phyloP scores from a whole-genome alignment of 2,113 vertebrate genomes.

The Cottus gobio region DNA sequence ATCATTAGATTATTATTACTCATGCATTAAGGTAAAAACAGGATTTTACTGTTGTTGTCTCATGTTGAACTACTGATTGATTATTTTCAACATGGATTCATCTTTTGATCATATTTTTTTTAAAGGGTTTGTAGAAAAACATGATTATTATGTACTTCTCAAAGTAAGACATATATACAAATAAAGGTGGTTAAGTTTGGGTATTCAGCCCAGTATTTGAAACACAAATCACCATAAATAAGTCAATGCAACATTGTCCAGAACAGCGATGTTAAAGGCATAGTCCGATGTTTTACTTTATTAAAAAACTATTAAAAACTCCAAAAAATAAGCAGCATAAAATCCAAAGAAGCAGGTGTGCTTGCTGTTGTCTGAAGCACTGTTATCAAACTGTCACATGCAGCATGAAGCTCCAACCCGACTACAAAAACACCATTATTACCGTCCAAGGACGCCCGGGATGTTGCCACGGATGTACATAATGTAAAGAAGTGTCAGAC shows the following conservation, averaged over 20 bases:
- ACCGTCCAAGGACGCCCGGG: conserved; percentile 1
- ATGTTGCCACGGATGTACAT: not conserved
- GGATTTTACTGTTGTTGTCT: not conserved
- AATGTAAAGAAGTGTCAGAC: conserved; percentile 2
- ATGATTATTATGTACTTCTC: too few relatives aligned
- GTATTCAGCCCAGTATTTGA: not conserved
- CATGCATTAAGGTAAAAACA: not conserved
- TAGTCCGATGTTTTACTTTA: too few relatives aligned
- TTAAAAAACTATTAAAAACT: too few relatives aligned
- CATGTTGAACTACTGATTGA: not conserved
- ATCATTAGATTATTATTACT: not conserved
- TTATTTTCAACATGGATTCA: not conserved
- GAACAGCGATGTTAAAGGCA: not conserved
- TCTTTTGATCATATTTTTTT: not conserved
- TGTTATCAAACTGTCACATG: conserved; percentile 34
- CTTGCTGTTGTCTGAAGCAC: conserved; percentile 10
- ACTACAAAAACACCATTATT: conserved; percentile 31
- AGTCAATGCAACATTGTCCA: not conserved
- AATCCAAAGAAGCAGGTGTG: not conserved
- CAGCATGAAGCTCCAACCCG: conserved; percentile 12
- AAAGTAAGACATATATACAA: too few relatives aligned
- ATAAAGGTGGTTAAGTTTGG: too few relatives aligned
- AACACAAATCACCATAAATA: not conserved
- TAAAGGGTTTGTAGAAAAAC: too few relatives aligned
- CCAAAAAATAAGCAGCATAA: not conserved